A percentile compares a stretch with the other conserved stretches of the same genome.
Evolutionary conservation across 2,888 invertebrate genomes (phyloP).

Genomic region (Apodemia mormo): DNA sequence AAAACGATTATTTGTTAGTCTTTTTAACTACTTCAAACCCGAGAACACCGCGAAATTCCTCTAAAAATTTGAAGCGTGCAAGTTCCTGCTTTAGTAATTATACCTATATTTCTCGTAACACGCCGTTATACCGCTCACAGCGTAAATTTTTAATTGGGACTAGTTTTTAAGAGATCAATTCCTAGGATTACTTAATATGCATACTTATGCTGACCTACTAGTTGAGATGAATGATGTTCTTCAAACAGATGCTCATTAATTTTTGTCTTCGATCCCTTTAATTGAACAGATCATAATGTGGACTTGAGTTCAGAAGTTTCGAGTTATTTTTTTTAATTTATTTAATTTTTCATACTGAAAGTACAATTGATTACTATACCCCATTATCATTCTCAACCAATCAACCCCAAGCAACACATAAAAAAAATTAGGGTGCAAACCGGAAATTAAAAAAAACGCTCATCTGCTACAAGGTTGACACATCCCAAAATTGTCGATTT

Average conservation of each 20-base stretch:
- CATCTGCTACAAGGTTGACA: too few species aligned
- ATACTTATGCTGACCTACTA: conserved; percentile 20
- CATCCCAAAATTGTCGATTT: too few species aligned
- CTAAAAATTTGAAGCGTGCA: conserved; percentile 40
- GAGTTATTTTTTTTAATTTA: too few species aligned
- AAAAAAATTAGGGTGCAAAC: too few species aligned
- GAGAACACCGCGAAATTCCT: conserved; percentile 35
- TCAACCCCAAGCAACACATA: too few species aligned
- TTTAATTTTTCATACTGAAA: too few species aligned
- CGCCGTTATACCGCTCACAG: conserved; percentile 45
- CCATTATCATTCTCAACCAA: too few species aligned
- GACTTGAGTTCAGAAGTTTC: too few species aligned
- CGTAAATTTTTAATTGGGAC: conserved; percentile 71
- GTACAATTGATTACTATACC: too few species aligned
- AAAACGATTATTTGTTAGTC: conserved; percentile 32
- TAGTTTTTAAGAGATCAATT: conserved; percentile 55
- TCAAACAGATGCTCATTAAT: conserved; percentile 10
- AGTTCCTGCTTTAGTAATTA: conserved; percentile 51
- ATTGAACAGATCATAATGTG: too few species aligned
- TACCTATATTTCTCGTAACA: conserved; percentile 48
- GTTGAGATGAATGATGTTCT: neutral
- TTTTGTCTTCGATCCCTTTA: neutral
- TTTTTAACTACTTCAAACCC: conserved; percentile 33
- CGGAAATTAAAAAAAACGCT: too few species aligned
- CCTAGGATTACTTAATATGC: conserved; percentile 32